Conservation (phyloP, 30 jellyfish, hydroid and myxozoan species). For the Turritopsis dohrnii region DNA sequence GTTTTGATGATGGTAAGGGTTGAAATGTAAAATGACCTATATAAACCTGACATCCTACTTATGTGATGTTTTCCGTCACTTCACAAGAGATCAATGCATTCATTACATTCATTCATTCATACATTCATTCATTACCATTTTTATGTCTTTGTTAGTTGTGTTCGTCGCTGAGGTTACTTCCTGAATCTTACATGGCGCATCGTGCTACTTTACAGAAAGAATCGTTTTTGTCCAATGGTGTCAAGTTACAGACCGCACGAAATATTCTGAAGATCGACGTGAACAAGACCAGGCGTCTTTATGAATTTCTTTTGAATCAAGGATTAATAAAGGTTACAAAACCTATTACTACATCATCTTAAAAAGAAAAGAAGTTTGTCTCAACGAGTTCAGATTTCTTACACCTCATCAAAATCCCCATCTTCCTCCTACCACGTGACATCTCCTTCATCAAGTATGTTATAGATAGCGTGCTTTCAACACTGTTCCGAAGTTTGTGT, state of each 20-base stretch:
- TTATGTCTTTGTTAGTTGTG: conserved; percentile 33
- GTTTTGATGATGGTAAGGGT: no score
- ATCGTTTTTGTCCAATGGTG: conserved; percentile 42
- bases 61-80: no score
- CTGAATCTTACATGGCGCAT: conserved; percentile 47
- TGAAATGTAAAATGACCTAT: no score
- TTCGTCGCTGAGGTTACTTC: conserved; percentile 59
- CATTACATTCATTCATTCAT: no score
- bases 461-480: no score
- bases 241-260: conserved; percentile 73
- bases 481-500: no score
- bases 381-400: neutral
- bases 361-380: neutral
- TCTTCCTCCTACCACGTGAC: no score
- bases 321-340: conserved; percentile 53
- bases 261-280: conserved; percentile 77
- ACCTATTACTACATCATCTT: neutral
- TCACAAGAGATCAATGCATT: no score
- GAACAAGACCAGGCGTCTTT: conserved; percentile 70
- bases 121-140: neutral
- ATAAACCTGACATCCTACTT: no score
- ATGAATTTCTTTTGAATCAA: conserved; percentile 56
- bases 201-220: conserved; percentile 56
- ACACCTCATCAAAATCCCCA: neutral
- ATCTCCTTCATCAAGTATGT: no score